Evolutionary conservation across 2,113 vertebrate species (phyloP), one percentile per base, ranked within the genome.

Genomic region (Strigops habroptila): DNA sequence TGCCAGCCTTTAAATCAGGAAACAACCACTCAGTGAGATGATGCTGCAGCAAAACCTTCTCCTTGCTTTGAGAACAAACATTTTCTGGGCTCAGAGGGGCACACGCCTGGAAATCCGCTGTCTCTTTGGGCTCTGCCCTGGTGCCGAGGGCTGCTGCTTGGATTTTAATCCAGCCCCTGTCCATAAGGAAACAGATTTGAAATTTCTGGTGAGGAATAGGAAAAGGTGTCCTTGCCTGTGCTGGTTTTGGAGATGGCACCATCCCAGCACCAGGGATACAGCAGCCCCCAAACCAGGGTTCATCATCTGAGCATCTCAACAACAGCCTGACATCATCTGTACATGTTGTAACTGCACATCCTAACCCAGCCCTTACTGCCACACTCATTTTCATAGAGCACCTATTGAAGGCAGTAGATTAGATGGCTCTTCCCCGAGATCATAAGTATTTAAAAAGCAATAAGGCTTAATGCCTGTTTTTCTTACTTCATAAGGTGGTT

Each of bases 401-500:
- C 7, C 3, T 71, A 87, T 86, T 64, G 41, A 67, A 91, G 88
- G 89, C 55, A 70, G 71, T 27, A 82, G 92, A 64, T 92, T 24
- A 71, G 87, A 77, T 8, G 41, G 63, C 59, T 90, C 74, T 70
- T 68, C 94, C 97, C 95, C 12, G 11, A 86, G 80, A 97, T 96
- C 96, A n/a, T 8, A 71, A 95, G 95, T 93, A 91, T 97, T 98
- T 98, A 97, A 97, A 92, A 97, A 97, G 96, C 96, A 97, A 96
- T 98, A 97, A 97, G 95, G 97, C 97, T 97, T 96, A 97, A 97
- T 97, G 97, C 92, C 95, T 90, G 94, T 95, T 94, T 97, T 65
- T 93, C 97, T 96, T 94, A 91, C 97, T 95, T 92, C 44, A 96
- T 90, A 93, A 98, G 97, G 92, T 96, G 88, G 86, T 95, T 85